Evolutionary conservation across 2,888 invertebrate species (phyloP).

Genomic region (Meloe dianella): DNA sequence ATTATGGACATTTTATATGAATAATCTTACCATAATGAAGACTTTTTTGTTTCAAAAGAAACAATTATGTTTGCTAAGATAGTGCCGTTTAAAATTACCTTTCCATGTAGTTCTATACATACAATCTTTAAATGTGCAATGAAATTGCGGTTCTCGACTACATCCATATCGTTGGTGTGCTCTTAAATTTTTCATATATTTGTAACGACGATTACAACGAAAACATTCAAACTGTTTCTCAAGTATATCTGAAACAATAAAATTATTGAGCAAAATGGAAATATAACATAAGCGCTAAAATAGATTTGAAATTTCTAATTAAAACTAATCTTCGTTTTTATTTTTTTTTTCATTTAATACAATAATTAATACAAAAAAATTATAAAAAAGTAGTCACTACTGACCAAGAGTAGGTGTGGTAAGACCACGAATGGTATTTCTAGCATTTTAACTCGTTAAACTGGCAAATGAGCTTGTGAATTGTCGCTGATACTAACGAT

Average conservation of each 20-base stretch:
- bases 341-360: background rate
- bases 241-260: conserved; percentile 17
- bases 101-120: conserved; percentile 21
- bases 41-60: background rate
- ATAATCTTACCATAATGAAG: no score
- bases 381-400: no score
- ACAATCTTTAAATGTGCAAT: conserved; percentile 52
- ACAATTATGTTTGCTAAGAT: conserved; percentile 24
- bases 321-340: background rate
- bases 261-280: background rate
- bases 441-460: no score
- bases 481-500: no score
- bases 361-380: conserved; percentile 11
- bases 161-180: conserved; percentile 56
- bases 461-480: no score
- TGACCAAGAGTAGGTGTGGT: no score
- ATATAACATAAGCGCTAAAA: background rate
- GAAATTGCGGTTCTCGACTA: conserved; percentile 61
- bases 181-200: conserved; percentile 18
- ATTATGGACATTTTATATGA: no score
- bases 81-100: conserved; percentile 35
- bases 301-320: background rate
- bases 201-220: conserved; percentile 20
- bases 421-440: no score
- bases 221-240: conserved; percentile 10